A percentile compares a stretch with the other conserved stretches of the same genome.
Evolutionary conservation across 2,797 vertebrate species (phyloP).

Genomic region (Eupleurogrammus muticus): DNA sequence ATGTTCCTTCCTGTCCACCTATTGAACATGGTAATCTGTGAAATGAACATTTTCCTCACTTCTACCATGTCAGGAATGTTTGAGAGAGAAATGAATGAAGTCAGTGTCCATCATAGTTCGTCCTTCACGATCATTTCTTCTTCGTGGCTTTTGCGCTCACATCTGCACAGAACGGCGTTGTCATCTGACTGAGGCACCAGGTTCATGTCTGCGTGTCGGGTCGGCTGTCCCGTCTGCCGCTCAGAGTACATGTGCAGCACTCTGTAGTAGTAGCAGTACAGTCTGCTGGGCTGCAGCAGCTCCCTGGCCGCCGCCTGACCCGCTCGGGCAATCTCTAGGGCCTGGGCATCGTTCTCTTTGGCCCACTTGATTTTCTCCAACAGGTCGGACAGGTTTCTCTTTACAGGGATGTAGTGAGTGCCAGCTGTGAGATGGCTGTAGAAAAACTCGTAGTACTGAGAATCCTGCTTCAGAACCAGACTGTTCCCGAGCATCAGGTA

Average conservation of each 20-base stretch:
- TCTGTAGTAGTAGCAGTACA: slow-evolving; percentile 91
- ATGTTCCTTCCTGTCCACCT: background rate
- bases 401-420: slow-evolving; percentile 89
- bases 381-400: slow-evolving; percentile 90
- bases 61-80: slow-evolving; percentile 9
- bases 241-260: slow-evolving; percentile 80
- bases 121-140: slow-evolving; percentile 36
- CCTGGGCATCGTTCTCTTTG: slow-evolving; percentile 88
- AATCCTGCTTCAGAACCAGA: slow-evolving; percentile 94
- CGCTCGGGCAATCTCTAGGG: slow-evolving; percentile 81
- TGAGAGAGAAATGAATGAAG: background rate
- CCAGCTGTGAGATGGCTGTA: slow-evolving; percentile 86
- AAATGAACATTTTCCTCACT: slow-evolving; percentile 8
- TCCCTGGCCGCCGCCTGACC: slow-evolving; percentile 85
- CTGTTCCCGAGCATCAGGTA: slow-evolving; percentile 94
- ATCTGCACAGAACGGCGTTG: slow-evolving; percentile 41
- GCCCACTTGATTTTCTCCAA: slow-evolving; percentile 92
- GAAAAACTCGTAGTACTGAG: slow-evolving; percentile 93
- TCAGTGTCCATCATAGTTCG: slow-evolving; percentile 63
- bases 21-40: background rate
- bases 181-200: slow-evolving; percentile 66
- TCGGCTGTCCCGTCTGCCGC: slow-evolving; percentile 54
- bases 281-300: slow-evolving; percentile 86
- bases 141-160: slow-evolving; percentile 14
- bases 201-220: slow-evolving; percentile 68